A percentile compares a stretch with the other conserved stretches of the same genome.
Evolutionary conservation across 2,797 vertebrate genomes (phyloP).

Genomic region (Sciaenops ocellatus): DNA sequence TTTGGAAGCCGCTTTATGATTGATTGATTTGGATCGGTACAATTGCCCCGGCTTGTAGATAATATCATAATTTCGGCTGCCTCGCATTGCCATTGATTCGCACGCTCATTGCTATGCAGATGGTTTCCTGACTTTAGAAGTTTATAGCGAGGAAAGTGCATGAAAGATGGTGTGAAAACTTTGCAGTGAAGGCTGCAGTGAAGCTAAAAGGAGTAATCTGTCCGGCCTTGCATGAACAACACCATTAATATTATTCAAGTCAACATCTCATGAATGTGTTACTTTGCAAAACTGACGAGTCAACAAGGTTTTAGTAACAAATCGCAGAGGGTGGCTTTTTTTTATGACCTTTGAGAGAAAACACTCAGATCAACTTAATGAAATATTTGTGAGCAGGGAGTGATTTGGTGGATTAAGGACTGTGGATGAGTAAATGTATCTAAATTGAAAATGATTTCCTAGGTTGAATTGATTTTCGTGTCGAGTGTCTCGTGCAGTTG

Average conservation of each 20-base stretch:
- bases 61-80: constrained; percentile 61
- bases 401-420: constrained; percentile 24
- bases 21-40: constrained; percentile 60
- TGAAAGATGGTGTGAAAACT: constrained; percentile 59
- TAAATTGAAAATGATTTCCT: constrained; percentile 32
- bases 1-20: constrained; percentile 37
- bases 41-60: constrained; percentile 42
- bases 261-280: constrained; percentile 55
- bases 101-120: constrained; percentile 52
- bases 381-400: constrained; percentile 23
- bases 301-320: constrained; percentile 46
- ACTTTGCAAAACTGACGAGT: constrained; percentile 38
- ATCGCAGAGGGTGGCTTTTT: constrained; percentile 19
- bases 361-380: constrained; percentile 38
- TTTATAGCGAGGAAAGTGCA: constrained; percentile 28
- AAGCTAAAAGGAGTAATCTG: constrained; percentile 50
- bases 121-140: constrained; percentile 42
- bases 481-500: constrained; percentile 18
- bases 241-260: constrained; percentile 57
- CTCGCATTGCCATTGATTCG: constrained; percentile 45
- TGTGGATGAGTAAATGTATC: constrained; percentile 16
- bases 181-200: constrained; percentile 51
- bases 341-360: constrained; percentile 49
- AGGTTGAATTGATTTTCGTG: constrained; percentile 26
- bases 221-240: constrained; percentile 59